These are phyloP conservation scores for Bombus turneri DNA, from an alignment of 1,140 invertebrate genomes.

Conservation along the genomic window DNA sequence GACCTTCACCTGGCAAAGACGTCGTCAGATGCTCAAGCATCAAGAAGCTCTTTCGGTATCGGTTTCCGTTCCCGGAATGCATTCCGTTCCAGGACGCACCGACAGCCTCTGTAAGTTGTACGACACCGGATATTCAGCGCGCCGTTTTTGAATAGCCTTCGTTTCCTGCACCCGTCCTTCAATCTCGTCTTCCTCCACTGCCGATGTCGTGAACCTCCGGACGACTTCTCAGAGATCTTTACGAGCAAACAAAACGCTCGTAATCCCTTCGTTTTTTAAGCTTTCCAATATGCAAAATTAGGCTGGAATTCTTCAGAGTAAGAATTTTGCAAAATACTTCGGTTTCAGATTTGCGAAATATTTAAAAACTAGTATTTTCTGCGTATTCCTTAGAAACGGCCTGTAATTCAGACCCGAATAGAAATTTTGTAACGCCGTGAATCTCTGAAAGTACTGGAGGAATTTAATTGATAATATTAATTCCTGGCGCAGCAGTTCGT, in stretches of 20 bases:
- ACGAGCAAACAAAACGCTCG: background rate
- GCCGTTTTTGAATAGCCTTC: constrained; percentile 87
- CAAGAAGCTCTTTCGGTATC: constrained; percentile 84
- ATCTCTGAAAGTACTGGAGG: constrained; percentile 6
- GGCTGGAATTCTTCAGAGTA: background rate
- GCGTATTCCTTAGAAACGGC: no score
- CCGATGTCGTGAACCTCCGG: constrained; percentile 17
- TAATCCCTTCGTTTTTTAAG: background rate
- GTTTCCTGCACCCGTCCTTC: constrained; percentile 25
- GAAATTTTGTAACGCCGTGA: background rate
- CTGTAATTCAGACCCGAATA: no score
- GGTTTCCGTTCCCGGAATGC: constrained; percentile 82
- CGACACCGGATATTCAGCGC: constrained; percentile 89
- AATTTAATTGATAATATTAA: background rate
- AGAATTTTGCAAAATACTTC: background rate
- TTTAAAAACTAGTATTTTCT: no score
- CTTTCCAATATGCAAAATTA: no score
- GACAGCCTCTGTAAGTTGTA: constrained; percentile 93
- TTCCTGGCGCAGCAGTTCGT: background rate
- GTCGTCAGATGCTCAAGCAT: constrained; percentile 85
- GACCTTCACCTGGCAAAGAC: constrained; percentile 92
- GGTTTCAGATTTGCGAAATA: background rate
- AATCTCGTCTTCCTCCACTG: constrained; percentile 48
- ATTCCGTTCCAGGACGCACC: constrained; percentile 85
- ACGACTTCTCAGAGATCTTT: constrained; percentile 22